These are phyloP conservation scores for Neuroterus valhalla DNA, from an alignment of 1,140 invertebrate genomes.

Conservation along the genomic window DNA sequence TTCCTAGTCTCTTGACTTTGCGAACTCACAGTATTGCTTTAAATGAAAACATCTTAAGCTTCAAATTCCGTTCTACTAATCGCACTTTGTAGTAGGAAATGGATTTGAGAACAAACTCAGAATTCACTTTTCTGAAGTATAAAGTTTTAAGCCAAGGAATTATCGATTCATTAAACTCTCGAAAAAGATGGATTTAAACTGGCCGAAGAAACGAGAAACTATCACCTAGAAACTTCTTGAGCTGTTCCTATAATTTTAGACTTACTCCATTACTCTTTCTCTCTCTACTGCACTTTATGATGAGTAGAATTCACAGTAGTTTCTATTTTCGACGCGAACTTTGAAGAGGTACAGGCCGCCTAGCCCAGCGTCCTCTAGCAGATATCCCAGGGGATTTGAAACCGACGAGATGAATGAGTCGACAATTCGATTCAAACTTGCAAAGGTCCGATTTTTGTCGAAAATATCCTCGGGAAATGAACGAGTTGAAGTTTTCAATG, in stretches of 20 bases:
- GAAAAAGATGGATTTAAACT: conserved; percentile 9
- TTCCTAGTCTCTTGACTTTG: not conserved
- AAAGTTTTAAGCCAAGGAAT: not conserved
- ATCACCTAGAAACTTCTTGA: conserved; percentile 2
- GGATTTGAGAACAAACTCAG: too few relatives aligned
- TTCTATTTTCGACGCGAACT: conserved; percentile 28
- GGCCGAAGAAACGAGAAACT: conserved; percentile 12
- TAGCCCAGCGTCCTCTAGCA: not conserved
- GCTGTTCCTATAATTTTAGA: conserved; percentile 22
- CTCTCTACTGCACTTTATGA: conserved; percentile 8
- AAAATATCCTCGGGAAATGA: too few relatives aligned
- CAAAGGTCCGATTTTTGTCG: too few relatives aligned
- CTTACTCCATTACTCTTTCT: not conserved
- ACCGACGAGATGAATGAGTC: too few relatives aligned
- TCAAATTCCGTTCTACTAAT: not conserved
- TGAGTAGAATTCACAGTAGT: not conserved
- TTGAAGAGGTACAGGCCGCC: not conserved
- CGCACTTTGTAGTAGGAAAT: not conserved
- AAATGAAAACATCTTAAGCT: conserved; percentile 1
- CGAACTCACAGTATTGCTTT: not conserved
- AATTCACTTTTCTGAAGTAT: not conserved
- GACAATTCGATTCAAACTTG: too few relatives aligned
- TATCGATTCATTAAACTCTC: not conserved
- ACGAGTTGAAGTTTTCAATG: too few relatives aligned
- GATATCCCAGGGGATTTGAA: not conserved